Percentiles rank a stretch among this genome's conserved stretches.
These are phyloP conservation scores for Furcifer pardalis DNA, from an alignment of 2,797 vertebrate genomes.

Conservation along the genomic window DNA sequence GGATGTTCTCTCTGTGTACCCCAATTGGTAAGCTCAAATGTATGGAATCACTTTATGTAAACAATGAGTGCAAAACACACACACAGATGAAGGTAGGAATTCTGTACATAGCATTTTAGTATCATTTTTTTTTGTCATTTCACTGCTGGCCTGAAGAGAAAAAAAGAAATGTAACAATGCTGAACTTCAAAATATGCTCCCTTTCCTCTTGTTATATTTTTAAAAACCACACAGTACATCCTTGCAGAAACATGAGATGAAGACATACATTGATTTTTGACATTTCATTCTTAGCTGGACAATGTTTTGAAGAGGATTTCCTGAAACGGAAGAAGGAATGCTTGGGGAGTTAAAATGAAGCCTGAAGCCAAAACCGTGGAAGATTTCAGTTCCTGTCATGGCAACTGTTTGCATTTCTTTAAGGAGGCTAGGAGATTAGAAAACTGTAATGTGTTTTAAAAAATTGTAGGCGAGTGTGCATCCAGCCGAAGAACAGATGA, in stretches of 20 bases:
- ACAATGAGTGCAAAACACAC: no score
- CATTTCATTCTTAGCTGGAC: conserved; percentile 44
- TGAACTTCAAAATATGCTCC: conserved; percentile 40
- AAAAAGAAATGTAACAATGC: conserved; percentile 29
- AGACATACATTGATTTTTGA: conserved; percentile 47
- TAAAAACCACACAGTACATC: conserved; percentile 48
- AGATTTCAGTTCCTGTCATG: conserved; percentile 52
- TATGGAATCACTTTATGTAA: no score
- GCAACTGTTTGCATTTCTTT: conserved; percentile 52
- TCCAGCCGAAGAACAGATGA: conserved; percentile 44
- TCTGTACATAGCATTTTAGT: conserved; percentile 39
- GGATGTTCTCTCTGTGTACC: no score
- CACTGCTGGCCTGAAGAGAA: conserved; percentile 54
- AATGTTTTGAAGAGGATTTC: conserved; percentile 70
- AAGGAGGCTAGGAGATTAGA: conserved; percentile 16
- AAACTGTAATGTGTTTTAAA: conserved; percentile 50
- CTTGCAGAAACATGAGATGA: conserved; percentile 53
- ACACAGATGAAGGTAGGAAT: conserved; percentile 44
- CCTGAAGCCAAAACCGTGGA: conserved; percentile 54
- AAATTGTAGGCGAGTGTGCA: no score
- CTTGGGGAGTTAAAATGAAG: conserved; percentile 59
- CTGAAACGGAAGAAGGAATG: conserved; percentile 60
- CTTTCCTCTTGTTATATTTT: conserved; percentile 45
- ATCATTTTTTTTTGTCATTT: conserved; percentile 31
- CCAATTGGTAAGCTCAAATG: no score